A percentile compares a stretch with the other conserved stretches of the same genome.
Evolutionary conservation across 2,888 invertebrate genomes (phyloP).

Genomic region (Notodromas monacha): DNA sequence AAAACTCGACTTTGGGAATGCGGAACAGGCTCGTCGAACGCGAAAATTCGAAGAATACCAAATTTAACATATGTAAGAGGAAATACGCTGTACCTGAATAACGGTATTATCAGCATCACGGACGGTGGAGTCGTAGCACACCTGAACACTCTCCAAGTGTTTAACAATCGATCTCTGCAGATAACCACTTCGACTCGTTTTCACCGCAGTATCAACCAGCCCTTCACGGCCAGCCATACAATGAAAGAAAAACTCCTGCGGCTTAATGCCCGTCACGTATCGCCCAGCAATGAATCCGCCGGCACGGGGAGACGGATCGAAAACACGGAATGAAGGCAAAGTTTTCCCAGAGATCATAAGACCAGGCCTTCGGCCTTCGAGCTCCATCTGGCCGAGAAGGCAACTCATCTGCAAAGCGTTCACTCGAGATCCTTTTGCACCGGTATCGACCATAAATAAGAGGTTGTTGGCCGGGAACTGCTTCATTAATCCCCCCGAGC

Average conservation of each 20-base stretch:
- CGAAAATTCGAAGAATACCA: too few relatives aligned
- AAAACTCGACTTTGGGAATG: too few relatives aligned
- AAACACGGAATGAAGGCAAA: slow-evolving; percentile 62
- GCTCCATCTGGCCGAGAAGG: slow-evolving; percentile 80
- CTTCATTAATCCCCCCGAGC: slow-evolving; percentile 42
- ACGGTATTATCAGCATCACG: slow-evolving; percentile 73
- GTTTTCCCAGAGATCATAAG: slow-evolving; percentile 62
- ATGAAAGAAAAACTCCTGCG: slow-evolving; percentile 95
- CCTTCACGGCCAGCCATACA: slow-evolving; percentile 99
- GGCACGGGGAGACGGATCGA: slow-evolving; percentile 56
- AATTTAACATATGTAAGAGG: slow-evolving; percentile 5
- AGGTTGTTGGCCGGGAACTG: slow-evolving; percentile 78
- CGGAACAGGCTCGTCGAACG: too few relatives aligned
- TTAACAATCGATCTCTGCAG: slow-evolving; percentile 86
- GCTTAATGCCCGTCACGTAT: slow-evolving; percentile 91
- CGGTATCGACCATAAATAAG: slow-evolving; percentile 93
- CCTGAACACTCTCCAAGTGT: slow-evolving; percentile 74
- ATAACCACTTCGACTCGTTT: slow-evolving; percentile 93
- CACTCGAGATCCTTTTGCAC: slow-evolving; percentile 92
- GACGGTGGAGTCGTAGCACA: slow-evolving; percentile 76
- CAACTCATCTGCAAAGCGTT: slow-evolving; percentile 97
- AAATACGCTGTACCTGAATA: slow-evolving; percentile 28
- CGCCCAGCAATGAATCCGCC: slow-evolving; percentile 88
- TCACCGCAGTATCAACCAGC: slow-evolving; percentile 95
- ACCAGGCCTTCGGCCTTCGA: slow-evolving; percentile 88